Percentiles rank a stretch among this genome's conserved stretches.
These are phyloP conservation scores for Parus major DNA, from an alignment of 2,113 vertebrate genomes.

Conservation along the genomic window DNA sequence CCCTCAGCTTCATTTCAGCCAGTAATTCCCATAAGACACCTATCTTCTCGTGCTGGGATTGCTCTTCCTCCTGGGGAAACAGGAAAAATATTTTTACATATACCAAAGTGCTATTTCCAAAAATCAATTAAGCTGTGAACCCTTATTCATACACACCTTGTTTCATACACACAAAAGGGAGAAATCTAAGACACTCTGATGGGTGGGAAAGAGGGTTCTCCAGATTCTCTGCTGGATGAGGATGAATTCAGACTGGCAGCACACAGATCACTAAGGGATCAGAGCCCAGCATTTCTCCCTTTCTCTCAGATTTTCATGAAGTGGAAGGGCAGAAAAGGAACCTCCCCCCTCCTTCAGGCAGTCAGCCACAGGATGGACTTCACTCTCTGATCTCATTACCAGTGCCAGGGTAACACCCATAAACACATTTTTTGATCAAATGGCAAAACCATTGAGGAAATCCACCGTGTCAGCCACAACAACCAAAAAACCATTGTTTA, in stretches of 20 bases:
- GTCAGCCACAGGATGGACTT: rapidly evolving
- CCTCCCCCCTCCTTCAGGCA: not conserved
- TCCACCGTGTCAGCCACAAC: not conserved
- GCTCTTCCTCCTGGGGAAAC: not conserved
- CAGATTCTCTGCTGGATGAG: not conserved
- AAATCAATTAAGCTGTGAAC: not conserved
- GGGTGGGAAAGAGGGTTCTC: not conserved
- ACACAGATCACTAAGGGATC: not conserved
- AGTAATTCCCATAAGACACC: not conserved
- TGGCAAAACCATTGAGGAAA: not conserved
- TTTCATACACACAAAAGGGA: not conserved
- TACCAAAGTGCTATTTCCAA: not conserved
- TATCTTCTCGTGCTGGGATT: not conserved
- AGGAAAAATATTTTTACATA: not conserved
- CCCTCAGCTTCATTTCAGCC: not conserved
- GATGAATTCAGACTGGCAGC: not conserved
- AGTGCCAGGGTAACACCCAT: not conserved
- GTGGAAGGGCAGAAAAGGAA: not conserved
- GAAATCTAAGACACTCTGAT: not conserved
- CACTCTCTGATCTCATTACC: not conserved
- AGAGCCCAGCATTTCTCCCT: not conserved
- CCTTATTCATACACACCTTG: no score
- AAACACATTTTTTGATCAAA: not conserved
- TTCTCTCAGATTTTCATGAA: not conserved
- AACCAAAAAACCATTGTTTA: not conserved